These are phyloP conservation scores for Leptinotarsa undecemlineata DNA, from an alignment of 1,140 invertebrate species.

Conservation along the genomic window DNA sequence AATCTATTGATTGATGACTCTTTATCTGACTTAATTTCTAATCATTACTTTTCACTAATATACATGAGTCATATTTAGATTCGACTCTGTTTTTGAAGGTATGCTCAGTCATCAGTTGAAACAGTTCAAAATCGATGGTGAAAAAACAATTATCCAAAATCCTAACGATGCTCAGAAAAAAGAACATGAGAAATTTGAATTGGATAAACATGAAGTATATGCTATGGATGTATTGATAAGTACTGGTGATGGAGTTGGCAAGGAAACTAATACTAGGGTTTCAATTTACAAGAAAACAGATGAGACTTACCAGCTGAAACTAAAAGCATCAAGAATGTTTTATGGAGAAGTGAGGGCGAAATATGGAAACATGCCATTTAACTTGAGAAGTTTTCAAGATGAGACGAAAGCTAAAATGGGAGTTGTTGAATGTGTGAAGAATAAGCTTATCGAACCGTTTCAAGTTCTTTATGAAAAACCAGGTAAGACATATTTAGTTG, in stretches of 20 bases:
- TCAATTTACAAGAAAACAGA: constrained; percentile 99
- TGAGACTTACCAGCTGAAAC: constrained; percentile 93
- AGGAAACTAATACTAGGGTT: constrained; percentile 90
- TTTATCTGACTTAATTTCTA: not conserved
- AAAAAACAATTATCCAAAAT: constrained; percentile 95
- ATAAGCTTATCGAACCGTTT: constrained; percentile 97
- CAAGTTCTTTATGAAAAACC: constrained; percentile 76
- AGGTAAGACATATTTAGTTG: constrained; percentile 48
- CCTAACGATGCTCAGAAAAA: constrained; percentile 96
- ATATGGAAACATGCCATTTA: constrained; percentile 93
- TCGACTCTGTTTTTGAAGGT: constrained; percentile 51
- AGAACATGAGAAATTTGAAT: constrained; percentile 95
- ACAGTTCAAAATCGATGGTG: constrained; percentile 96
- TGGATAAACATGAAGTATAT: constrained; percentile 98
- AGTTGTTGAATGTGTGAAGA: constrained; percentile 96
- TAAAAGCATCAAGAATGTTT: constrained; percentile 95
- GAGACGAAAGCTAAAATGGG: constrained; percentile 98
- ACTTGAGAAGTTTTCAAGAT: constrained; percentile 89
- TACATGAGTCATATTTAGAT: not conserved
- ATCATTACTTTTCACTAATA: not conserved
- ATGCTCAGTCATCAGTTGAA: constrained; percentile 98
- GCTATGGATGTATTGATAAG: constrained; percentile 97
- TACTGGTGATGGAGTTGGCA: constrained; percentile 84
- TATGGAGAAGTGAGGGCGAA: constrained; percentile 92
- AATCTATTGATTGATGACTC: not conserved